Evolutionary conservation across 2,113 vertebrate species (phyloP).

Genomic region (Tyrannus savana): DNA sequence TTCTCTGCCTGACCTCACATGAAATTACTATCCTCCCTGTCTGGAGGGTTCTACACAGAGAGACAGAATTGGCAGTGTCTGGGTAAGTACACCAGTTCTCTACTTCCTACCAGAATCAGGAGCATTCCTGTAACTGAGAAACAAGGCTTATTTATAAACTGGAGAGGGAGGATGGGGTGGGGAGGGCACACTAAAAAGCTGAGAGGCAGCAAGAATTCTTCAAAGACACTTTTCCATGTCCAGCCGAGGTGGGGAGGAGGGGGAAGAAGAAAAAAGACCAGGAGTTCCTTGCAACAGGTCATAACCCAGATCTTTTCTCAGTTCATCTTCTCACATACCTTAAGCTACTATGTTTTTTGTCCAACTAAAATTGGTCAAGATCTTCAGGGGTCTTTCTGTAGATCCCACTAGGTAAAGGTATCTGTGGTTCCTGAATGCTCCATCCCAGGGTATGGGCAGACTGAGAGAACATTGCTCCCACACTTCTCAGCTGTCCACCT

Average conservation of each 20-base stretch:
- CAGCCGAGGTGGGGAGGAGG: background rate
- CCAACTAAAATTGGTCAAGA: background rate
- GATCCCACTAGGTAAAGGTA: background rate
- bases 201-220: background rate
- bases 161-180: too few species aligned
- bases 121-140: background rate
- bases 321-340: background rate
- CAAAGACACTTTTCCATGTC: background rate
- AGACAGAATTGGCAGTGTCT: background rate
- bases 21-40: background rate
- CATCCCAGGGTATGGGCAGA: background rate
- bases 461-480: background rate
- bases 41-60: background rate
- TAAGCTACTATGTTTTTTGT: background rate
- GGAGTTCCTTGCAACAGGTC: background rate
- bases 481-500: background rate
- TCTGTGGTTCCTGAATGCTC: rapidly evolving
- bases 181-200: background rate
- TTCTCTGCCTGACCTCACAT: background rate
- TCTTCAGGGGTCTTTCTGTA: background rate
- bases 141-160: background rate
- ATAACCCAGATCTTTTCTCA: background rate
- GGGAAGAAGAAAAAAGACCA: background rate
- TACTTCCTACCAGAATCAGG: background rate
- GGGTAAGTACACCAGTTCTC: background rate